Evolutionary conservation across 53 echinoderm and acorn worm species (phyloP), one percentile per base, ranked within the genome.

Genomic region (Glandiceps talaboti): DNA sequence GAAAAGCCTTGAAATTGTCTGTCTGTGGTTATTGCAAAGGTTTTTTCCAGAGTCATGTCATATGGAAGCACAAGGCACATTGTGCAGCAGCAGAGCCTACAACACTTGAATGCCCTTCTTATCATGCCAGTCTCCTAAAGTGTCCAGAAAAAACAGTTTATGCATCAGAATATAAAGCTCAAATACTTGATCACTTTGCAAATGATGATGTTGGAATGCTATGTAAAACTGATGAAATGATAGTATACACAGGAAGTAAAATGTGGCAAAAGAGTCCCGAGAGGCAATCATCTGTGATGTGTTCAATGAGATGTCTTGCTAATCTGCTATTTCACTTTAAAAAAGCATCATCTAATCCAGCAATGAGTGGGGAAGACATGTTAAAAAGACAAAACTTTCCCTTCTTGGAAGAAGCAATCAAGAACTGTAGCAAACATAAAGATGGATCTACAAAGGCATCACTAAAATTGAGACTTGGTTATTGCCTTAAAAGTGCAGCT

Each of bases 121-220:
- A 45, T 86, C n/a, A 28, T 33, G n/a, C 31, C 86, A 29, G 76
- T 73, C 0, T 76, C 86, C 0, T 31, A 31, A 14, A 0, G 73
- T n/a, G 76, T 79, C 0, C n/a, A n/a, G n/a, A n/a, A n/a, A n/a
- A n/a, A n/a, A n/a, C n/a, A n/a, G n/a, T n/a, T n/a, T n/a, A n/a
- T n/a, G 72, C 30, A 1, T 75, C 64, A 27, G 29, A 0, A 0
- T 86, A 81, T 82, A 86, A 82, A 29, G 26, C 28, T 27, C 33
- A 82, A 27, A 82, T 86, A 33, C 28, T 86, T 0, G 30, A 79
- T 14, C 33, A 45, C 1, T 79, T 82, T 73, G 30, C n/a, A 28
- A 75, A 86, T 79, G 87, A 83, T 76, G 76, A 83, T 1, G 28
- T 87, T 75, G 83, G 87, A 28, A 64, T 31, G 25, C 25, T 79